Base-by-base conservation (phyloP, 2,113 vertebrate species). In the Spermophilus dauricus region DNA sequence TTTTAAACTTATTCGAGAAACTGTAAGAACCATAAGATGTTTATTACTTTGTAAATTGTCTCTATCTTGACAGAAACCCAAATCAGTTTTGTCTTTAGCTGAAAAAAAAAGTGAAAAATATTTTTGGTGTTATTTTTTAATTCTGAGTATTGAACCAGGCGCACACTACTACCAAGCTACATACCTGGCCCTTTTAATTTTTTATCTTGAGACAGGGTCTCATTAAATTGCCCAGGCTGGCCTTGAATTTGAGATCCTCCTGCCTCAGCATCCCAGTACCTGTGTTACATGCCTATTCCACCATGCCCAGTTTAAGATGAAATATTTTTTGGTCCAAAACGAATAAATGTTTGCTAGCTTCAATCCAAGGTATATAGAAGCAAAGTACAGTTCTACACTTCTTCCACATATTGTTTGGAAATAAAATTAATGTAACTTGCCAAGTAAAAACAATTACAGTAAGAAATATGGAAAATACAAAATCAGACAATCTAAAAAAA, bases 31-130 rank as follows among this genome's bases (percentile, higher is more conserved):
- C 75, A 61, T 2, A 89, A 70, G 39, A 34, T 45, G 48, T 39
- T 51, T 70, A n/a, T 77, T 92, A 70, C 34, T 70, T 18, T 34
- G 12, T 45, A 85, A 86, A 58, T 24, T 67, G 12, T 14, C 72
- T 85, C 81, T 86, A 26, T 58, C 37, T 51, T 51, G 69, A 39
- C 0, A 72, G 63, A n/a, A 88, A 42, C 11, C 17, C 73, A 53
- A 90, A 93, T 86, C 67, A 75, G 45, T 70, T 93, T 89, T 94
- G 24, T 61, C 61, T 88, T 87, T 76, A 87, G 24, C 53, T 83
- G 53, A 20, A 32, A 96, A 53, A 91, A 10, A 75, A 0, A 86
- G 18, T 37, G 73, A 86, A 80, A 61, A 24, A 61, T 61, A 26
- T 26, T 26, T 63, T 63, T 63, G 56, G 18, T 56, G 18, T 63